A percentile compares a stretch with the other conserved stretches of the same genome.
phyloP scores from a whole-genome alignment of 2,797 vertebrate genomes.

The Melopsittacus undulatus region DNA sequence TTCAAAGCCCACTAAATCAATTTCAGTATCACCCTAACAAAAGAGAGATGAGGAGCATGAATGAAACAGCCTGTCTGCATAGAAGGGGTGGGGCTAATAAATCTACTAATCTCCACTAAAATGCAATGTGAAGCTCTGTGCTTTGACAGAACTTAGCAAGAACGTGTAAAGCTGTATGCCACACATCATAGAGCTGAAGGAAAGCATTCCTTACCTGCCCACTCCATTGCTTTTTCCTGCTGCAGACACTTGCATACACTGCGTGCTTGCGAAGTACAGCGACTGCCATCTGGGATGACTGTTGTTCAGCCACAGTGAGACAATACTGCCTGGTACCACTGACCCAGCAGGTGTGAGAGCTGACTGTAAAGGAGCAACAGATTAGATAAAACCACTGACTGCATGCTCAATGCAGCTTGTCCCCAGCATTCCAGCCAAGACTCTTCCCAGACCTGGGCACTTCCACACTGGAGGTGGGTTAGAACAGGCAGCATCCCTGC shows the following conservation, averaged over 20 bases:
- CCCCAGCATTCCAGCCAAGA: background rate
- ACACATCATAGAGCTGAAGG: fast-evolving
- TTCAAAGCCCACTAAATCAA: background rate
- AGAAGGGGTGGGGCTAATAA: background rate
- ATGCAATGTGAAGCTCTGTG: background rate
- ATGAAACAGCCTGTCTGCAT: background rate
- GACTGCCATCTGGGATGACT: background rate
- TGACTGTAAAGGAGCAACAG: background rate
- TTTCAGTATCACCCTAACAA: background rate
- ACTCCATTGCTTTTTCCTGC: background rate
- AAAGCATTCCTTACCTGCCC: background rate
- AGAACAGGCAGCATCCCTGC: background rate
- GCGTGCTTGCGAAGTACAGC: background rate
- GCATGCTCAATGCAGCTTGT: fast-evolving
- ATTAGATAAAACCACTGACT: background rate
- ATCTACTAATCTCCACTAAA: background rate
- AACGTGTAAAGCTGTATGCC: fast-evolving
- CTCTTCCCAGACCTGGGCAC: background rate
- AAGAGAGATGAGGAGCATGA: background rate
- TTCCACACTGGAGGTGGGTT: background rate
- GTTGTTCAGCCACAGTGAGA: fast-evolving
- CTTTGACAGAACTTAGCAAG: background rate
- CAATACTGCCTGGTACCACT: background rate
- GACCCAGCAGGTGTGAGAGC: background rate
- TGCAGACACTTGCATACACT: background rate